phyloP scores from a whole-genome alignment of 2,797 vertebrate genomes.

The Myripristis murdjan region DNA sequence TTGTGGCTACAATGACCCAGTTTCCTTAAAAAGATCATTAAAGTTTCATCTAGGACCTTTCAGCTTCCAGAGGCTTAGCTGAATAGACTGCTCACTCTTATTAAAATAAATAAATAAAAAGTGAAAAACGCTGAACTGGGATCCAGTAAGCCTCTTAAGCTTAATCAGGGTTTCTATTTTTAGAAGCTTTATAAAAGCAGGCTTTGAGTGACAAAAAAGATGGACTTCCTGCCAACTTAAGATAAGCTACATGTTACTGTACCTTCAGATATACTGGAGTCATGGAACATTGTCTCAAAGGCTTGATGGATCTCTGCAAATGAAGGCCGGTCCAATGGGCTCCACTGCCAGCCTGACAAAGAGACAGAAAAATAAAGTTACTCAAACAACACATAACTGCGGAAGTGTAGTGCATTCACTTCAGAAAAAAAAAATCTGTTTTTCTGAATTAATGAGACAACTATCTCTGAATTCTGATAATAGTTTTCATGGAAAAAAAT shows the following conservation, averaged over 20 bases:
- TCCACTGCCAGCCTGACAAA: conserved; percentile 96
- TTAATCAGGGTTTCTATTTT: not conserved
- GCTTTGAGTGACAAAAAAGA: conserved; percentile 8
- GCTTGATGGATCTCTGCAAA: conserved; percentile 99
- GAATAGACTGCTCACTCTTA: not conserved
- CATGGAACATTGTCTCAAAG: conserved; percentile 99
- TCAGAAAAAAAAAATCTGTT: too few species aligned
- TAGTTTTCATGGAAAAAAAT: too few species aligned
- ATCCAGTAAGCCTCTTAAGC: not conserved
- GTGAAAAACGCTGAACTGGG: not conserved
- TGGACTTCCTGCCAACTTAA: not conserved
- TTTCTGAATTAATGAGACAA: too few species aligned
- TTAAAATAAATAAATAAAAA: not conserved
- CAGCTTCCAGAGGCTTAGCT: not conserved
- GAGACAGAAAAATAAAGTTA: conserved; percentile 12
- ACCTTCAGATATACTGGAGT: conserved; percentile 99
- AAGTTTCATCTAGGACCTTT: not conserved
- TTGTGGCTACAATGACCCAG: not conserved
- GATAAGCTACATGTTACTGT: conserved; percentile 20
- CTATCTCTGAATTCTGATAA: too few species aligned
- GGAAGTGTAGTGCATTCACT: too few species aligned
- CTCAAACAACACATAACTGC: not conserved
- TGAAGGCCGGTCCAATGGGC: conserved; percentile 94
- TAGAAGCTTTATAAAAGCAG: not conserved
- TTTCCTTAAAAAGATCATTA: not conserved